Evolutionary conservation across 2,113 vertebrate genomes (phyloP).

Genomic region (Nyctibius bracteatus): DNA sequence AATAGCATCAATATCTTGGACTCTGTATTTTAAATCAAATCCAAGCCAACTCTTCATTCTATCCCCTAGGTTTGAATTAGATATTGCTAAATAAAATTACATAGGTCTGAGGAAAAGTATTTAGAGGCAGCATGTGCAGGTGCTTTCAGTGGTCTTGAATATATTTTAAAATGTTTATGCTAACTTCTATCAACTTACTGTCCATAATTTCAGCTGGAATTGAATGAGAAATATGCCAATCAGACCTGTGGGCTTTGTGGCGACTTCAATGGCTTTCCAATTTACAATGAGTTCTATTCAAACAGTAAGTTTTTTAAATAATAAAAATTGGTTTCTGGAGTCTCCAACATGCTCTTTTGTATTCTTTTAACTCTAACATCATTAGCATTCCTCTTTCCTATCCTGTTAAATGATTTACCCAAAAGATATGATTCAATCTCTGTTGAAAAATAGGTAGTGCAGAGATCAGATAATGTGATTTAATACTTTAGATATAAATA

Average conservation of each 20-base stretch:
- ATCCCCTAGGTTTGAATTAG: neutral
- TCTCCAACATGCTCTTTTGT: neutral
- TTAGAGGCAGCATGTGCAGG: neutral
- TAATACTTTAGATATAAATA: neutral
- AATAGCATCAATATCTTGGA: neutral
- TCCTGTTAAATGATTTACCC: neutral
- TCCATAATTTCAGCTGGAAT: slow-evolving; percentile 75
- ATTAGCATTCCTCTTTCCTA: neutral
- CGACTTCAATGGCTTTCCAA: slow-evolving; percentile 82
- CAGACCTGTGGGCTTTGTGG: slow-evolving; percentile 90
- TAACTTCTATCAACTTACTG: neutral
- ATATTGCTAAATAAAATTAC: neutral
- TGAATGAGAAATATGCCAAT: slow-evolving; percentile 79
- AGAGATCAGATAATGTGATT: neutral
- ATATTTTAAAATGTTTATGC: neutral
- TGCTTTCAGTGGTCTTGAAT: neutral
- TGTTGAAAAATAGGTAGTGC: neutral
- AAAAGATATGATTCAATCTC: neutral
- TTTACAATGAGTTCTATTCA: slow-evolving; percentile 79
- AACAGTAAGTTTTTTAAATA: slow-evolving; percentile 68
- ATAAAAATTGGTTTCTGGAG: neutral
- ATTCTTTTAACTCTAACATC: neutral
- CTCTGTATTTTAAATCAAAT: neutral
- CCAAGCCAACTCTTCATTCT: neutral
- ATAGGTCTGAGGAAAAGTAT: neutral